Base-by-base conservation (phyloP, 2,113 vertebrate species). In the Chitala chitala region DNA sequence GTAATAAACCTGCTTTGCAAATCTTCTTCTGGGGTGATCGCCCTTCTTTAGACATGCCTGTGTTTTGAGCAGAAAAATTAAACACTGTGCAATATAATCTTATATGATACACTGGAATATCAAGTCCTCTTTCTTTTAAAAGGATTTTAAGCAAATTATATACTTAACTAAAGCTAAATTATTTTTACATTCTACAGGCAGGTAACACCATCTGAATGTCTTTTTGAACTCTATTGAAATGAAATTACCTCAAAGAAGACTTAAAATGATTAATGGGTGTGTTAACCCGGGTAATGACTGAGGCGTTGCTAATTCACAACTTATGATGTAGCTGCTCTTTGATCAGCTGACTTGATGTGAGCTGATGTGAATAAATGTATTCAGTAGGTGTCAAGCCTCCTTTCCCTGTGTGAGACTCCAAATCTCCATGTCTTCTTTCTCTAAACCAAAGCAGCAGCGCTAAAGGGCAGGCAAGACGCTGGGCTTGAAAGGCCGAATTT, bases 151-250 rank as follows among this genome's bases (percentile, higher is more conserved):
- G 17, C 42, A 44, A 46, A 68, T 68, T 68, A 68, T 68, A 40
- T 44, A 22, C 40, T 68, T 68, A 68, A n/a, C 64, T 46, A 33
- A 68, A 65, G 33, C 33, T 65, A 65, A 68, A 68, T 44, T 68
- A 68, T 68, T 68, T 44, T 68, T 29, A 68, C 40, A 42, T 46
- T 44, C 64, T n/a, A n/a, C 40, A 10, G 31, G 29, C 58, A 44
- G 64, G 64, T 46, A 46, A 48, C 42, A 36, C 38, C 13, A 5
- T 68, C 46, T 68, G 42, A 24, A n/a, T n/a, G 13, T 40, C 38
- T 13, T 42, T 13, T 36, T 46, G 42, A 68, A 29, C 26, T 26
- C 4, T 12, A 5, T 66, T 44, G 40, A 46, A 46, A 44, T 68
- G 22, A 13, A 68, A 66, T 46, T 22, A 24, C 46, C 46, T 66